phyloP scores from a whole-genome alignment of 2,113 vertebrate genomes.

The Capreolus pygargus region DNA sequence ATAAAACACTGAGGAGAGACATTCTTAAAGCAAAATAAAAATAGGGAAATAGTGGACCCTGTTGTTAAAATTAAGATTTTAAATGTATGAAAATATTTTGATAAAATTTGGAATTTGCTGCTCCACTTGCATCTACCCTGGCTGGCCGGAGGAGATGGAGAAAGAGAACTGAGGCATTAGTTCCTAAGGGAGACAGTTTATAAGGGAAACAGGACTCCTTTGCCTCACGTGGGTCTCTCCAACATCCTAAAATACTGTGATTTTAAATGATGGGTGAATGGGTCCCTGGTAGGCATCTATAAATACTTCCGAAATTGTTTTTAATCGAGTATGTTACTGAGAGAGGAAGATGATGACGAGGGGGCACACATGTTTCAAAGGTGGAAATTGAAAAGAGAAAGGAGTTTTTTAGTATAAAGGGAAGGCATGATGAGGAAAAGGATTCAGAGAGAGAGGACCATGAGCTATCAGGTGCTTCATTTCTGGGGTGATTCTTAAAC shows the following conservation, averaged over 20 bases:
- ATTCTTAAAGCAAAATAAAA: slow-evolving; percentile 31
- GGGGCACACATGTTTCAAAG: not conserved
- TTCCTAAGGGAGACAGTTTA: not conserved
- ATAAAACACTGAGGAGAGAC: not conserved
- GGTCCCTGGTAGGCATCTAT: not conserved
- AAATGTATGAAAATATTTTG: not conserved
- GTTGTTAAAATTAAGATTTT: not conserved
- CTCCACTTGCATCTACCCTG: not conserved
- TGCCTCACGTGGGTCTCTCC: not conserved
- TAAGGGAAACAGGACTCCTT: not conserved
- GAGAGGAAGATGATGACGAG: not conserved
- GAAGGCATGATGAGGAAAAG: no score
- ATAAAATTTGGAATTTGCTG: not conserved
- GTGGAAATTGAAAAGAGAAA: not conserved
- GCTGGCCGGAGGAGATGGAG: not conserved
- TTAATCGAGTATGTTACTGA: not conserved
- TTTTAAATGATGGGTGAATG: not conserved
- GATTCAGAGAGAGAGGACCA: not conserved
- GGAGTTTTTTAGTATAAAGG: not conserved
- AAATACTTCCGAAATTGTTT: slow-evolving; percentile 30
- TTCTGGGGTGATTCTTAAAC: not conserved
- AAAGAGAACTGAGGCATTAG: not conserved
- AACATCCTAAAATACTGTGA: not conserved
- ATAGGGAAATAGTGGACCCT: not conserved
- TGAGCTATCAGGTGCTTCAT: not conserved